phyloP scores from a whole-genome alignment of 2,113 vertebrate species.

The Pseudorhombus dupliciocellatus region DNA sequence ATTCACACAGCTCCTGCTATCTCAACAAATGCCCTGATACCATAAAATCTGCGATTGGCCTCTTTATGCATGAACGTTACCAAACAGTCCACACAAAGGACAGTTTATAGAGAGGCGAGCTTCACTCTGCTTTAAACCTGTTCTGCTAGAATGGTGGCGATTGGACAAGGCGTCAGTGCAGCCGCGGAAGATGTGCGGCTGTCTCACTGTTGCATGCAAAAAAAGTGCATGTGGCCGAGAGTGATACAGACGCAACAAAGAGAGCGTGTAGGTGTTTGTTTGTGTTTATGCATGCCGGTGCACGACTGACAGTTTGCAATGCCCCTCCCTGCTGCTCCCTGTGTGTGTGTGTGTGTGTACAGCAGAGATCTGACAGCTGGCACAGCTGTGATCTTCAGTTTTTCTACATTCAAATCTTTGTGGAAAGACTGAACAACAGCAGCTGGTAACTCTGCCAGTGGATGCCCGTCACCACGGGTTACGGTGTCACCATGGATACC shows the following conservation, averaged over 20 bases:
- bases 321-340: slow-evolving; percentile 31
- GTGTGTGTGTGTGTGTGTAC: slow-evolving; percentile 22
- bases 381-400: slow-evolving; percentile 46
- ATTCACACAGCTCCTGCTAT: slow-evolving; percentile 58
- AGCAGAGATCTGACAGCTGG: slow-evolving; percentile 59
- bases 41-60: slow-evolving; percentile 52
- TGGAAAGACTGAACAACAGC: slow-evolving; percentile 55
- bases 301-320: slow-evolving; percentile 31
- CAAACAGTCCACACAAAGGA: slow-evolving; percentile 32
- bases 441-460: slow-evolving; percentile 45
- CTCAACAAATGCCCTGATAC: slow-evolving; percentile 40
- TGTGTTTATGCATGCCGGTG: slow-evolving; percentile 37
- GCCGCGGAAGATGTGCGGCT: slow-evolving; percentile 25
- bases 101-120: slow-evolving; percentile 33
- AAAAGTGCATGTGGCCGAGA: slow-evolving; percentile 45
- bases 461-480: slow-evolving; percentile 45
- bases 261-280: slow-evolving; percentile 43
- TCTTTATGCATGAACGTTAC: slow-evolving; percentile 34
- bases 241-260: slow-evolving; percentile 60
- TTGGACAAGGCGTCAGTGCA: slow-evolving; percentile 49
- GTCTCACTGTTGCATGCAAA: slow-evolving; percentile 29
- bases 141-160: slow-evolving; percentile 57
- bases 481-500: slow-evolving; percentile 49
- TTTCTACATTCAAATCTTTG: slow-evolving; percentile 45
- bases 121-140: slow-evolving; percentile 50